phyloP scores from a whole-genome alignment of 2,888 invertebrate species.

The Zeuzera pyrina region DNA sequence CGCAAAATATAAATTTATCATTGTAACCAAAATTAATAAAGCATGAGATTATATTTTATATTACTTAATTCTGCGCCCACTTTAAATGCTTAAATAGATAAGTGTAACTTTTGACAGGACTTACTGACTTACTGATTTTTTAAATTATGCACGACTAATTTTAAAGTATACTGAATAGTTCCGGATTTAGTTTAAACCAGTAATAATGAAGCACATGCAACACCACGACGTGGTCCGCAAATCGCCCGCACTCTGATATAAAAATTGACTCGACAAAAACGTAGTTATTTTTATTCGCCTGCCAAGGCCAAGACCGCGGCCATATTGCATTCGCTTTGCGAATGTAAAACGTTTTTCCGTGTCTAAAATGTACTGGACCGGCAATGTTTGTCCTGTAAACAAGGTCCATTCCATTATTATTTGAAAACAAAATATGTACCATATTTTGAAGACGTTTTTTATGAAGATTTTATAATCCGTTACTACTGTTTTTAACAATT shows the following conservation, averaged over 20 bases:
- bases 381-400: conserved; percentile 48
- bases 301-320: conserved; percentile 52
- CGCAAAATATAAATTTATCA: no score
- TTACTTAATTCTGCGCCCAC: no score
- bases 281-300: conserved; percentile 61
- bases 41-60: no score
- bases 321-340: conserved; percentile 52
- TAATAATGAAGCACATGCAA: neutral
- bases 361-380: conserved; percentile 28
- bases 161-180: no score
- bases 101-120: no score
- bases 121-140: no score
- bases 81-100: no score
- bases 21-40: no score
- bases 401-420: conserved; percentile 33
- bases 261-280: conserved; percentile 60
- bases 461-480: no score
- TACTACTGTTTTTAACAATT: no score
- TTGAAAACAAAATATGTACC: conserved; percentile 14
- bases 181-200: conserved; percentile 1
- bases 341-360: conserved; percentile 12
- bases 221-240: conserved; percentile 8
- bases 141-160: no score
- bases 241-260: conserved; percentile 42
- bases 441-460: no score